Evolutionary conservation across 2,797 vertebrate species (phyloP).

Genomic region (Alfaro cultratus): DNA sequence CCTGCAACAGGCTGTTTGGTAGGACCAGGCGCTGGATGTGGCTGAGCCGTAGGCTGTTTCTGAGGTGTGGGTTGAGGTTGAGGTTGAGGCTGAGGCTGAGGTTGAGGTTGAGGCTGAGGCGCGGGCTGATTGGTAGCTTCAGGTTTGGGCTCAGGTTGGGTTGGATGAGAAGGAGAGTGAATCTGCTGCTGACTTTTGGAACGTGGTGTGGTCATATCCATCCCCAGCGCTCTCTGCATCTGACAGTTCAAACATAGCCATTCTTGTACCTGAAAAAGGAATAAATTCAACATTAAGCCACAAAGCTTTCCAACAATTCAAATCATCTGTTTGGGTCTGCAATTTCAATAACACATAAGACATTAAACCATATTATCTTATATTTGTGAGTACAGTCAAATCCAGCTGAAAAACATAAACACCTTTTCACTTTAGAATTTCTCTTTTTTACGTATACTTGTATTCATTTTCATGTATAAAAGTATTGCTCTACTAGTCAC

Average conservation of each 20-base stretch:
- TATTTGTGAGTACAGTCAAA: neutral
- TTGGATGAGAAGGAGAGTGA: slow-evolving; percentile 89
- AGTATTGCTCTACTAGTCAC: neutral
- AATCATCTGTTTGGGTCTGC: neutral
- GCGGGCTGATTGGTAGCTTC: slow-evolving; percentile 52
- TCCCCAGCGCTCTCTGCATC: slow-evolving; percentile 98
- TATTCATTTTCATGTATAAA: neutral
- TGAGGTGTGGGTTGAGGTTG: slow-evolving; percentile 58
- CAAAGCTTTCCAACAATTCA: neutral
- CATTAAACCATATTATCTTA: neutral
- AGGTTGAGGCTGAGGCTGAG: slow-evolving; percentile 34
- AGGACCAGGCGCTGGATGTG: slow-evolving; percentile 54
- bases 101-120: slow-evolving; percentile 58
- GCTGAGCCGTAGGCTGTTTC: slow-evolving; percentile 48
- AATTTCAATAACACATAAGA: neutral
- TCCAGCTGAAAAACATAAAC: neutral
- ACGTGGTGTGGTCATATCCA: slow-evolving; percentile 98
- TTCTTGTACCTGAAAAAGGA: slow-evolving; percentile 89
- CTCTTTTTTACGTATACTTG: neutral
- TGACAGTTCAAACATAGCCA: slow-evolving; percentile 99
- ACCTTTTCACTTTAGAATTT: neutral
- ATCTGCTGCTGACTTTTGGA: slow-evolving; percentile 99
- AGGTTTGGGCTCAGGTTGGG: slow-evolving; percentile 83
- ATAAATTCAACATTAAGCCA: neutral
- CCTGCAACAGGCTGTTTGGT: slow-evolving; percentile 66